phyloP scores from a whole-genome alignment of 1,140 invertebrate species.

The Tetragnatha versicolor region DNA sequence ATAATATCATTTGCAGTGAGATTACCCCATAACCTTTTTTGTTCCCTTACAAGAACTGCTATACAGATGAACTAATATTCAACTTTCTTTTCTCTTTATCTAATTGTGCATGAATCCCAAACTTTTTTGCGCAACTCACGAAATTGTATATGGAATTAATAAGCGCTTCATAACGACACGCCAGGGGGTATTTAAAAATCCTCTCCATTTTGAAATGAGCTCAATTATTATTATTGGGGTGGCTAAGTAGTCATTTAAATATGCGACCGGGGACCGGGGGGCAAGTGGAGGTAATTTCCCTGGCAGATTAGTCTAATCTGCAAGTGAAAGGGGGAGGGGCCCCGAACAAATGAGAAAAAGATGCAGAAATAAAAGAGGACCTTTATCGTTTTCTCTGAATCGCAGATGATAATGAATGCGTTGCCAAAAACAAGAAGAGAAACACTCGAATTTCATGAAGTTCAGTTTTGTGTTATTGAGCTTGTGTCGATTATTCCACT shows the following conservation, averaged over 20 bases:
- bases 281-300: background rate
- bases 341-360: constrained; percentile 18
- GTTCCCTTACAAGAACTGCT: too few species aligned
- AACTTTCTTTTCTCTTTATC: constrained; percentile 1
- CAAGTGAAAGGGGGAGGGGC: background rate
- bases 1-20: too few species aligned
- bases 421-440: background rate
- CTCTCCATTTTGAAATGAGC: constrained; percentile 28
- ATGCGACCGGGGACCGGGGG: constrained; percentile 6
- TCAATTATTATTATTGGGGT: constrained; percentile 34
- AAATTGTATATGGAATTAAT: constrained; percentile 44
- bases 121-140: constrained; percentile 1
- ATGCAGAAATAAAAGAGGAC: constrained; percentile 9
- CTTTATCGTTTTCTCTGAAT: constrained; percentile 16
- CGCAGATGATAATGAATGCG: constrained; percentile 25
- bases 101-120: constrained; percentile 11
- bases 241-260: constrained; percentile 23
- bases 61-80: too few species aligned
- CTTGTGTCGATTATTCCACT: too few species aligned
- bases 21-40: too few species aligned
- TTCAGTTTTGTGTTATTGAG: too few species aligned
- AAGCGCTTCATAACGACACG: constrained; percentile 33
- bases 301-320: constrained; percentile 44
- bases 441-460: too few species aligned
- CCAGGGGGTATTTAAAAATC: constrained; percentile 25